These are phyloP conservation scores for Rhagologus leucostigma DNA, from an alignment of 2,113 vertebrate genomes.

Conservation along the genomic window DNA sequence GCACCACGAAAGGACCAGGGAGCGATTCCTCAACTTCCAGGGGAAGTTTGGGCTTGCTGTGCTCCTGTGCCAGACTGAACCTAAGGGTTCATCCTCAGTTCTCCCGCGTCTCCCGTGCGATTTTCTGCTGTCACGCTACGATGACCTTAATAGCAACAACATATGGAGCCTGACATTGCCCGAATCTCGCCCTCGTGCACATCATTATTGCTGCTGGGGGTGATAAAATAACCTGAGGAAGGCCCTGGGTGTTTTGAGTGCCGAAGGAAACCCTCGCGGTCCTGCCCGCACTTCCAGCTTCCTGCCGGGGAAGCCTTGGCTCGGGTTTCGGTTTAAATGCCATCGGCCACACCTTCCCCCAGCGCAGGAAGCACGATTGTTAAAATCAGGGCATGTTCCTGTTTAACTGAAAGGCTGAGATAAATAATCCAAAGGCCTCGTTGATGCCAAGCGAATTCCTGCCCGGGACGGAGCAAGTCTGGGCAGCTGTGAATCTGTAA, in stretches of 20 bases:
- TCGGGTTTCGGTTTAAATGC: slow-evolving; percentile 30
- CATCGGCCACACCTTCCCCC: slow-evolving; percentile 59
- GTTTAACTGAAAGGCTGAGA: slow-evolving; percentile 64
- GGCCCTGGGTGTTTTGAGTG: not conserved
- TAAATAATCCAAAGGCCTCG: slow-evolving; percentile 67
- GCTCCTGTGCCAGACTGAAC: not conserved
- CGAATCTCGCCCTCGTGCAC: not conserved
- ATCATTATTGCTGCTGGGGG: not conserved
- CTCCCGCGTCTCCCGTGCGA: accelerated
- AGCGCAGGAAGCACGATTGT: slow-evolving; percentile 64
- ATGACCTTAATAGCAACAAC: not conserved
- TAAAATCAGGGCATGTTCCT: slow-evolving; percentile 73
- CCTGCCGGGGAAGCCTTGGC: slow-evolving; percentile 1
- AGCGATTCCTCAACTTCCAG: not conserved
- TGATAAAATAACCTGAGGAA: not conserved
- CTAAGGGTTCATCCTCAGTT: not conserved
- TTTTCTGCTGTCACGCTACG: not conserved
- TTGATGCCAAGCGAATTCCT: slow-evolving; percentile 62
- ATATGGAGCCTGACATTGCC: accelerated
- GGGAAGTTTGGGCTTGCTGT: not conserved
- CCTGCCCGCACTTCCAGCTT: slow-evolving; percentile 1
- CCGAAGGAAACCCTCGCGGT: not conserved
- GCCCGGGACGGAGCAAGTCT: not conserved
- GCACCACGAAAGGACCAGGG: not conserved
- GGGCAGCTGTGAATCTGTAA: not conserved